Base-by-base conservation (phyloP, 2,888 invertebrate species). In the Rhyacophila evoluta region DNA sequence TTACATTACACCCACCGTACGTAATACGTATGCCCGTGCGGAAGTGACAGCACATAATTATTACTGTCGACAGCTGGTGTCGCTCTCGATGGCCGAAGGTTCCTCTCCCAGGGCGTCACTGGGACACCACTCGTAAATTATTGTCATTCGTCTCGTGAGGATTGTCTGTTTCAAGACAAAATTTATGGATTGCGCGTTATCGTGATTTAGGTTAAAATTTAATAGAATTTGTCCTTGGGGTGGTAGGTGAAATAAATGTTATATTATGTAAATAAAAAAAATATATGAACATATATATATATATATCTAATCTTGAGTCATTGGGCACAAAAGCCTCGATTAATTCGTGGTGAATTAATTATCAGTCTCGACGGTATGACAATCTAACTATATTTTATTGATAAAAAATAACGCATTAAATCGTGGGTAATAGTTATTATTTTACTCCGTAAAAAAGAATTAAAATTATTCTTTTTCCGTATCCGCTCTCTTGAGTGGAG, bases 1-100 rank as follows among this genome's bases (percentile, higher is more conserved):
- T 19, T 19, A 19, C 19, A 19, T 19, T 12, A 55, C 55, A 25
- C 6, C 55, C 55, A 55, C 55, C 55, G 19, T 55, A 55, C 55
- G 55, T 55, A 55, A 55, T 55, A 55, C 55, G 19, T 55, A 10
- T 55, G 55, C 10, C 19, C 55, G 55, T 55, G 55, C 55, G 55
- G 55, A 55, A 55, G 55, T 55, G 55, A 55, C 55, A 55, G 55
- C 12, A 55, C 55, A 55, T 55, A 55, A 55, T 55, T 55, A 55
- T 55, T 55, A 55, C 55, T 55, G 55, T 55, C 55, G 55, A 55
- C 55, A 55, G 55, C 19, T 55, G 25, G 55, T 8, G 55, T 55
- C 12, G 55, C 55, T 19, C 10, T 55, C 15, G 55, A 55, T 55
- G 15, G 55, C 55, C 55, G 55, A 19, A 55, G 55, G 55, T 25